phyloP scores from a whole-genome alignment of 2,113 vertebrate species.

The Podocnemis expansa region DNA sequence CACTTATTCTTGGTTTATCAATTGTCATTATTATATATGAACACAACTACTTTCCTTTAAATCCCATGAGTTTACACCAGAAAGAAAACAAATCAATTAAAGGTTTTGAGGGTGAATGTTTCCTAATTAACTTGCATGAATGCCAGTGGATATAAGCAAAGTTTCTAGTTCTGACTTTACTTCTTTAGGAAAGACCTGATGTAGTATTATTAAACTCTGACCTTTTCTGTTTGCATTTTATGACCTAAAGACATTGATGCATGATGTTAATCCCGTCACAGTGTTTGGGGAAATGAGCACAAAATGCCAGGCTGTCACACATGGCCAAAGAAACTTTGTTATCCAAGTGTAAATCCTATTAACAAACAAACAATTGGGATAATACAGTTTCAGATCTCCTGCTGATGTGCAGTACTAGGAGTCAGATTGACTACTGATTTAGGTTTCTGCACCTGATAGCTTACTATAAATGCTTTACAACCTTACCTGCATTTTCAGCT shows the following conservation, averaged over 20 bases:
- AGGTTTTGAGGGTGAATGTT: constrained; percentile 20
- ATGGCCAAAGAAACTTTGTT: neutral
- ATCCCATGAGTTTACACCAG: constrained; percentile 1
- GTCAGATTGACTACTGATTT: neutral
- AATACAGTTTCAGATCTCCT: neutral
- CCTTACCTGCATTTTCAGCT: neutral
- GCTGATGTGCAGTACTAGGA: neutral
- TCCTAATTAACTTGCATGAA: constrained; percentile 46
- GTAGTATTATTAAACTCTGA: constrained; percentile 23
- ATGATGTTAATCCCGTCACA: neutral
- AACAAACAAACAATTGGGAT: constrained; percentile 7
- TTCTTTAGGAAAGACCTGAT: neutral
- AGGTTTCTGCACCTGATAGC: neutral
- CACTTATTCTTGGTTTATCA: neutral
- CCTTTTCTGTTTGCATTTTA: neutral
- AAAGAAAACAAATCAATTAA: constrained; percentile 43
- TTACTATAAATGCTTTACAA: neutral
- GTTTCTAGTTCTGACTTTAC: neutral
- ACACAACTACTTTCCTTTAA: constrained; percentile 18
- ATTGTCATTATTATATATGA: neutral
- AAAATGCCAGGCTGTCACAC: neutral
- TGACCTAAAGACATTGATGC: neutral
- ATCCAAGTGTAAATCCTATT: neutral
- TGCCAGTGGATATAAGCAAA: constrained; percentile 37
- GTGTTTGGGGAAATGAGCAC: neutral